Evolutionary conservation across 2,888 invertebrate species (phyloP).

Genomic region (Eulithis prunata): DNA sequence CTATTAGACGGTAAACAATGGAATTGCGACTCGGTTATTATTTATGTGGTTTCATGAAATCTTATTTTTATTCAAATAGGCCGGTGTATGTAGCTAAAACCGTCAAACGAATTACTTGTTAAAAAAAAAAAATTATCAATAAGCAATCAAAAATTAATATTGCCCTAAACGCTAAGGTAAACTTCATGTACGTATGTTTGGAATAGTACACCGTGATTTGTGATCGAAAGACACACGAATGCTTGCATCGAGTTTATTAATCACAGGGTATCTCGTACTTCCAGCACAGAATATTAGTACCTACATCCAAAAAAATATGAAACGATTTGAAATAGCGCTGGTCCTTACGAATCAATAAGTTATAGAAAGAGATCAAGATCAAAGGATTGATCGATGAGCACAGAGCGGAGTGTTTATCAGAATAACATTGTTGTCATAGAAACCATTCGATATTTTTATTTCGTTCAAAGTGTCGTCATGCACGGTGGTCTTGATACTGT

Average conservation of each 20-base stretch:
- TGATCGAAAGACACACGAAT: too few species aligned
- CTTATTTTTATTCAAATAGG: neutral
- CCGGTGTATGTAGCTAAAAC: too few species aligned
- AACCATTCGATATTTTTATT: constrained; percentile 18
- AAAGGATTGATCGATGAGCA: constrained; percentile 9
- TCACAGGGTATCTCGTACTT: too few species aligned
- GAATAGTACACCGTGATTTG: too few species aligned
- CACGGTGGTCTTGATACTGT: constrained; percentile 25
- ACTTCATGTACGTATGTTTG: too few species aligned
- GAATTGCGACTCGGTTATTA: constrained; percentile 40
- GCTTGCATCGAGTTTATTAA: too few species aligned
- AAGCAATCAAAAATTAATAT: too few species aligned
- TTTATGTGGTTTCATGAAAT: neutral
- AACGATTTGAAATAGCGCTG: too few species aligned
- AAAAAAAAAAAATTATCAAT: too few species aligned
- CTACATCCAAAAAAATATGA: too few species aligned
- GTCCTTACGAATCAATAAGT: neutral
- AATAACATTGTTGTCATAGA: constrained; percentile 27
- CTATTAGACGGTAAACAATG: constrained; percentile 44
- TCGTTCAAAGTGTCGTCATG: constrained; percentile 3
- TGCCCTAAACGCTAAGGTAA: too few species aligned
- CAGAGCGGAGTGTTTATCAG: constrained; percentile 8
- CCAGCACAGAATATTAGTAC: neutral
- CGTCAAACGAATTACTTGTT: too few species aligned
- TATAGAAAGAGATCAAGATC: neutral